These are phyloP conservation scores for Hoplodrina blanda DNA, from an alignment of 2,888 invertebrate species.

Conservation along the genomic window DNA sequence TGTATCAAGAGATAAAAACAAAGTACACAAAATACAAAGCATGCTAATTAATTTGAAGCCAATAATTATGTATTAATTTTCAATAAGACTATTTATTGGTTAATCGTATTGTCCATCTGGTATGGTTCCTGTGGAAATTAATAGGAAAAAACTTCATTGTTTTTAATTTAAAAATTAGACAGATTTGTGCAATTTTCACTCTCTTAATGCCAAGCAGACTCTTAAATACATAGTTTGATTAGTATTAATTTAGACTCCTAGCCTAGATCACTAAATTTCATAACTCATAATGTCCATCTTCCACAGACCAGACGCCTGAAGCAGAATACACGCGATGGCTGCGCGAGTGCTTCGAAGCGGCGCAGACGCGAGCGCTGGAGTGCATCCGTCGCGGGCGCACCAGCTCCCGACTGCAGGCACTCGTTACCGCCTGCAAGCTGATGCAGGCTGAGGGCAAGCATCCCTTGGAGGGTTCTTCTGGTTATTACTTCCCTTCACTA, in stretches of 20 bases:
- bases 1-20: no score
- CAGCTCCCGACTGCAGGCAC: slow-evolving; percentile 91
- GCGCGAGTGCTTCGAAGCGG: slow-evolving; percentile 92
- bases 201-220: neutral
- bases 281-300: neutral
- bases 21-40: no score
- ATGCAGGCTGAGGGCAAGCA: slow-evolving; percentile 93
- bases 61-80: no score
- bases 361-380: slow-evolving; percentile 90
- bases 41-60: no score
- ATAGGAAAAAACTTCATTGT: no score
- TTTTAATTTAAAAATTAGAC: no score
- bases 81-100: no score
- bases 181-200: no score
- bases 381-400: slow-evolving; percentile 90
- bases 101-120: neutral
- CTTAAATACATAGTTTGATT: neutral
- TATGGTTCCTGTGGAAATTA: neutral
- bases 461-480: slow-evolving; percentile 90
- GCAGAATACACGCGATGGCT: slow-evolving; percentile 93
- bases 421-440: slow-evolving; percentile 94
- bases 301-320: slow-evolving; percentile 88
- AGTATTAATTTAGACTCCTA: no score
- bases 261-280: neutral
- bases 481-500: slow-evolving; percentile 92